phyloP scores from a whole-genome alignment of 2,888 invertebrate species.

The Frankliniella fusca region DNA sequence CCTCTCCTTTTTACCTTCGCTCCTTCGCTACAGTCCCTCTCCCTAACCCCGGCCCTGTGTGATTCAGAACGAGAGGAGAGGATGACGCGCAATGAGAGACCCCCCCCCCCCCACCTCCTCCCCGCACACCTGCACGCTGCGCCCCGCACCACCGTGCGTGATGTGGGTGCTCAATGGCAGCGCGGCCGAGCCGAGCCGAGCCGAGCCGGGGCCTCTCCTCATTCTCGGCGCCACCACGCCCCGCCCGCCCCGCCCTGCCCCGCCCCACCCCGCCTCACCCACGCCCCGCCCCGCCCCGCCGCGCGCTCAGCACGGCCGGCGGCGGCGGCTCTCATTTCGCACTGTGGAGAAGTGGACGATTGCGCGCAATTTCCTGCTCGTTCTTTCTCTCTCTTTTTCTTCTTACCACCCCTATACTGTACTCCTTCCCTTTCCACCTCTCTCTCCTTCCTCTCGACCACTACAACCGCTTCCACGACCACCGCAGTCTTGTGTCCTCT shows the following conservation, averaged over 20 bases:
- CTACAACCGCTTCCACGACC: no score
- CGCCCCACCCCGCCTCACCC: not conserved
- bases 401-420: no score
- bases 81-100: no score
- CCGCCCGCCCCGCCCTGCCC: not conserved
- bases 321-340: not conserved
- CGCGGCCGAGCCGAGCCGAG: no score
- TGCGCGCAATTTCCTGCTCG: conserved; percentile 15
- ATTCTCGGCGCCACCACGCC: not conserved
- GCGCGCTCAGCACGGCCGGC: no score
- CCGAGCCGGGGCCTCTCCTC: not conserved
- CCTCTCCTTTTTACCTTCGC: no score
- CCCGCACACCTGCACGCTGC: not conserved
- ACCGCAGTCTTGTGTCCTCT: no score
- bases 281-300: not conserved
- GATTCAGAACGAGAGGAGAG: no score
- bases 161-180: conserved; percentile 5
- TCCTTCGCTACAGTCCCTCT: no score
- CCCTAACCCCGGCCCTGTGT: no score
- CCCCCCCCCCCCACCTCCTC: no score
- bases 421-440: not conserved
- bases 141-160: not conserved
- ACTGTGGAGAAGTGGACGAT: conserved; percentile 19
- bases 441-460: not conserved
- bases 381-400: not conserved